Evolutionary conservation across 2,113 vertebrate genomes (phyloP), one percentile per base, ranked within the genome.

Genomic region (Anoura caudifer): DNA sequence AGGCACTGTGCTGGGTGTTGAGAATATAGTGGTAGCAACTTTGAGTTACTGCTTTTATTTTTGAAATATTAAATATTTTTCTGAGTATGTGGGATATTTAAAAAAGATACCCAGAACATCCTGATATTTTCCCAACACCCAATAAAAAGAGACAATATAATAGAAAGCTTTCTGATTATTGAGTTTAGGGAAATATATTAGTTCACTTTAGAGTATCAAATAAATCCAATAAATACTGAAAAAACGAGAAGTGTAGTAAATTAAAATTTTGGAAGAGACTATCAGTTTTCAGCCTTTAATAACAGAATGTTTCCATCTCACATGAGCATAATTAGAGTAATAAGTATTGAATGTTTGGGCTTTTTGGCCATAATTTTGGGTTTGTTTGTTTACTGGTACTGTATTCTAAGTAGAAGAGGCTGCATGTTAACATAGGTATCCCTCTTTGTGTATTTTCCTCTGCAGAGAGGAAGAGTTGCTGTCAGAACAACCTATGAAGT

Each of bases 31-130:
- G 5, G 38, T 84, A 87, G 38, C 50, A 80, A 54, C 33, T 92
- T 86, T 22, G 28, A 84, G 38, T 56, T n/a, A 43, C 45, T 76
- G 3, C 33, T 91, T 65, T 80, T 91, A 33, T 63, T 91, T 95
- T 95, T 70, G 77, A 80, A 93, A 45, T 83, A 59, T 7, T 95
- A 70, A 63, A 77, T 67, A 38, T 75, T 92, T 93, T 83, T 95
- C 80, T 73, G 41, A 41, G 16, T 94, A 33, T 87, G 38, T 87
- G 41, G 17, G 11, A 26, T 33, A n/a, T 96, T 94, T 83, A 43
- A 89, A 36, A 88, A 81, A 86, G 81, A 73, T 38, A 65, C 5
- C 19, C 5, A 80, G 52, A 90, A 43, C 3, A 59, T 72, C 50
- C 19, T 85, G 2, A n/a, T 61, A 33, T 50, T 82, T 73, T 52